These are phyloP conservation scores for Papilio glaucus DNA, from an alignment of 1,140 invertebrate genomes.

Conservation along the genomic window DNA sequence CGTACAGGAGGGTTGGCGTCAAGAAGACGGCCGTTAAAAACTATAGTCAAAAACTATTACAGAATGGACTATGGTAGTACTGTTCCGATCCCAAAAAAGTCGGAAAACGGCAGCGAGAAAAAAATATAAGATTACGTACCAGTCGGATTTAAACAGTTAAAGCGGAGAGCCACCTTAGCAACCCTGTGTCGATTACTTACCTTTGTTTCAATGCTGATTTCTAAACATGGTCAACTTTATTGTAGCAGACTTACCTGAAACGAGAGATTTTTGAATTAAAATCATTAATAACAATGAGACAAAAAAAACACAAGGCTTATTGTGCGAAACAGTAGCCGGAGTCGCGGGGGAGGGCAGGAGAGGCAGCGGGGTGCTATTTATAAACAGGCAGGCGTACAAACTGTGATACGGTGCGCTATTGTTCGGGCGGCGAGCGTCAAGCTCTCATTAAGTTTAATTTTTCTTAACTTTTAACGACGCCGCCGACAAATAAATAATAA, in stretches of 20 bases:
- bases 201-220: constrained; percentile 60
- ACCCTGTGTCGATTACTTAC: constrained; percentile 42
- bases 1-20: too few species aligned
- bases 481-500: constrained; percentile 20
- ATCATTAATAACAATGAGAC: constrained; percentile 54
- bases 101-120: too few species aligned
- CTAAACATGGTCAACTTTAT: constrained; percentile 63
- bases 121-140: background rate
- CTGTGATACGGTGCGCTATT: constrained; percentile 24
- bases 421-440: constrained; percentile 4
- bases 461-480: constrained; percentile 21
- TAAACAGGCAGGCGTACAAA: constrained; percentile 47
- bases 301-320: constrained; percentile 53
- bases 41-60: too few species aligned
- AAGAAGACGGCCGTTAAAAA: too few species aligned
- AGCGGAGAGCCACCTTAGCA: background rate
- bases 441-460: constrained; percentile 27
- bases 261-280: constrained; percentile 57
- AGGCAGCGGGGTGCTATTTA: constrained; percentile 48
- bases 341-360: background rate
- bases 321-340: constrained; percentile 45
- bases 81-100: too few species aligned
- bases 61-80: too few species aligned
- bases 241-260: constrained; percentile 71
- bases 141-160: background rate